Conservation (phyloP, 2,113 vertebrate species). For the Neogobius melanostomus region DNA sequence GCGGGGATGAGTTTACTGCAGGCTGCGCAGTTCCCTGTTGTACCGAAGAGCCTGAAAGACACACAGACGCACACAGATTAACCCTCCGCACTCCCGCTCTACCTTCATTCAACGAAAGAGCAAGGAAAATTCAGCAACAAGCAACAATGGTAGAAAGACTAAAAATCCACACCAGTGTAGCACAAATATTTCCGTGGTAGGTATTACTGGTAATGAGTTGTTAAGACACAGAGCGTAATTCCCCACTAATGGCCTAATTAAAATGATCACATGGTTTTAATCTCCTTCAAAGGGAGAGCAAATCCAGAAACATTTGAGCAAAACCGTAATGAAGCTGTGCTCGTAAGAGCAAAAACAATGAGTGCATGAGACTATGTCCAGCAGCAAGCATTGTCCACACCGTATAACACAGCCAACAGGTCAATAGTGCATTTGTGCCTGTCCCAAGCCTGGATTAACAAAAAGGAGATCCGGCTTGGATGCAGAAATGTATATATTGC, state of each 20-base stretch:
- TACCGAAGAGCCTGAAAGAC: slow-evolving; percentile 95
- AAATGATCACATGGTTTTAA: slow-evolving; percentile 78
- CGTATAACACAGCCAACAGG: background rate
- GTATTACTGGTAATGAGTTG: slow-evolving; percentile 71
- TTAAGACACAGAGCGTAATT: slow-evolving; percentile 76
- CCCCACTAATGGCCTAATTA: slow-evolving; percentile 79
- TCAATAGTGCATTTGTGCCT: background rate
- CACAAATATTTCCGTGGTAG: slow-evolving; percentile 58
- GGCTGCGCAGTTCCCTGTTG: slow-evolving; percentile 98
- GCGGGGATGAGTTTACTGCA: slow-evolving; percentile 99
- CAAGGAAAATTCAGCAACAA: slow-evolving; percentile 42
- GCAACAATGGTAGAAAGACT: slow-evolving; percentile 9
- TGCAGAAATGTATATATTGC: background rate
- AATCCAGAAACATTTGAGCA: slow-evolving; percentile 6
- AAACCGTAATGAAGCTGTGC: background rate
- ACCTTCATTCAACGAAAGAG: slow-evolving; percentile 55
- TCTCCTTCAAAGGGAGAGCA: slow-evolving; percentile 65
- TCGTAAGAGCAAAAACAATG: background rate
- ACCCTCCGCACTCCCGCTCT: slow-evolving; percentile 55
- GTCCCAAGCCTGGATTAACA: background rate
- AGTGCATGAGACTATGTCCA: background rate
- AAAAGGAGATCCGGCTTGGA: background rate
- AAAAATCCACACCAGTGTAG: slow-evolving; percentile 28
- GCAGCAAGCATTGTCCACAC: background rate
- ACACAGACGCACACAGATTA: slow-evolving; percentile 70